Base-by-base conservation (phyloP, 2,113 vertebrate genomes). In the Vulpes lagopus region DNA sequence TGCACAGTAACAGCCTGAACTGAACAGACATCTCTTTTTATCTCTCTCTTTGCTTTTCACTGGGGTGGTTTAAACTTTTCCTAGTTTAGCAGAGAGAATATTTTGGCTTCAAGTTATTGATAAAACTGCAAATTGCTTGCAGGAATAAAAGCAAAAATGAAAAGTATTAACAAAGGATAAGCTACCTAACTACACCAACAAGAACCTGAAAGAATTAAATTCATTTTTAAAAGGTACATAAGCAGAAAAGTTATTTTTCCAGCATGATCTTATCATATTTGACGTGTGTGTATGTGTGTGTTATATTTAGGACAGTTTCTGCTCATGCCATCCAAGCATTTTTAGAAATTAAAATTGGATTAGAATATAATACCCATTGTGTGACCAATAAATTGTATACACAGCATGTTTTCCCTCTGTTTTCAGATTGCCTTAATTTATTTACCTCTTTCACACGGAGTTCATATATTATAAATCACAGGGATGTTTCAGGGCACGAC, bases 401-500 rank as follows among this genome's bases (percentile, higher is more conserved):
- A 89, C 51, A 91, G 62, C 51, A 11, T 91, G 65, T 89, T 97
- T 97, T 69, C 60, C 25, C 25, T 51, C n/a, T 59, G 64, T 97
- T 95, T 97, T 97, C 80, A 95, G 86, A 87, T 91, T 94, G 80
- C 15, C 65, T 90, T 97, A 78, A 95, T 97, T 94, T 98, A 96
- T 97, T 96, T 96, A 93, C 92, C 38, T 83, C 35, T 84, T 96
- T 91, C 88, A 94, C 57, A 78, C 81, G 20, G 92, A 95, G 85
- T 96, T 96, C 97, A 97, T 97, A 59, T 98, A 96, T 97, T 95
- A 96, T 98, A 96, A 98, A 98, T 97, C 96, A 98, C 94, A 95
- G 43, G 53, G 79, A 89, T 65, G 76, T 89, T 91, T 98, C 74
- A 65, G 89, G 87, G 76, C 78, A 84, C 71, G 57, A 91, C 65